Evolutionary conservation across 2,797 vertebrate species (phyloP), one percentile per base, ranked within the genome.

Genomic region (Falco novaeseelandiae): DNA sequence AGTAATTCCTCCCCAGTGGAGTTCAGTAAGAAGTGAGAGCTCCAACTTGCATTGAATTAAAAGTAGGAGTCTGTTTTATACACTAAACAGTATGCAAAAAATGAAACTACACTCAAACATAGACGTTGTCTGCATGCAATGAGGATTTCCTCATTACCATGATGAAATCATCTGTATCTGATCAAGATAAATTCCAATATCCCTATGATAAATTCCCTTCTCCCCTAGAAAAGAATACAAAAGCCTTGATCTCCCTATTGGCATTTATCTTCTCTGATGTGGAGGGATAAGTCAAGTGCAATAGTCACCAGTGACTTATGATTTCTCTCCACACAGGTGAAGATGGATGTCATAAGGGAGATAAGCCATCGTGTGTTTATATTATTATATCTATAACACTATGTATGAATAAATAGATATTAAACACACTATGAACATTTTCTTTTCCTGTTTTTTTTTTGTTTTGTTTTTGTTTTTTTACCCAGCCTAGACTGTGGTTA

Each of bases 231-330:
- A 91, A 95, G 81, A 94, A 86, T 87, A 97, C 80, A 96, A 95
- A 95, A 95, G 72, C 87, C 86, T 92, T 96, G 96, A 97, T 97
- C 91, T 93, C 89, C 71, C 85, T 94, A 91, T 92, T 96, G 90
- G 95, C 91, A 97, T 97, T 97, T 97, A 97, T 97, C 97, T 98
- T 97, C 87, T 93, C 48, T 96, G 90, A 83, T 95, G 86, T 95
- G 81, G 92, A 97, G 52, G 96, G 91, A 95, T 97, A 97, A 96
- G 83, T 83, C 92, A 97, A 94, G 82, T 97, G 93, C 91, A 94
- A 34, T 93, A 96, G 88, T 95, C 92, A 93, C 79, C 72, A 92
- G 78, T 83, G 96, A 97, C 79, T 97, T 97, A 95, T 93, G 97
- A 87, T 87, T 96, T 96, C 97, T 94, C 83, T 96, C 62, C 74